Percentiles rank a stretch among this genome's conserved stretches.
phyloP scores from a whole-genome alignment of 2,797 vertebrate genomes.

The Selene dorsalis region DNA sequence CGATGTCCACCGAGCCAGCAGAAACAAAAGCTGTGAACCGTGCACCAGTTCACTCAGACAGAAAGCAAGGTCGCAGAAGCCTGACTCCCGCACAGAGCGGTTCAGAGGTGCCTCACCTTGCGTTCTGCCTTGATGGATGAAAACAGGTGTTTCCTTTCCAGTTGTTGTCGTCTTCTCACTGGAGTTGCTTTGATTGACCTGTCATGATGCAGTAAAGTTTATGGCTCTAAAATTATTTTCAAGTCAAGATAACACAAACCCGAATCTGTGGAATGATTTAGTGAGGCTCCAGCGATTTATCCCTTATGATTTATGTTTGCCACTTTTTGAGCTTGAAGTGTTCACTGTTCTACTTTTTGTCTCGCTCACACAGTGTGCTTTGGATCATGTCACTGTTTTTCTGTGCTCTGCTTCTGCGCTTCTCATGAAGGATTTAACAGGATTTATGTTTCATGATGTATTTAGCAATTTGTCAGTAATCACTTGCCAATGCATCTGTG shows the following conservation, averaged over 20 bases:
- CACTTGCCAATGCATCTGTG: constrained; percentile 27
- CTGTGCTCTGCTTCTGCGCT: background rate
- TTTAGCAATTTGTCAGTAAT: constrained; percentile 36
- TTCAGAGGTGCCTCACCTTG: constrained; percentile 28
- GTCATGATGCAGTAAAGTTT: background rate
- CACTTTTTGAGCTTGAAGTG: constrained; percentile 33
- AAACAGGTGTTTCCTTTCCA: constrained; percentile 7
- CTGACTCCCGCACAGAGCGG: constrained; percentile 29
- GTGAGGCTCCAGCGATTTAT: background rate
- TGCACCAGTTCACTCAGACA: constrained; percentile 54
- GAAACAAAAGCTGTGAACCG: constrained; percentile 66
- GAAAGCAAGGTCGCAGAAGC: constrained; percentile 58
- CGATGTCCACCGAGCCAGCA: constrained; percentile 41
- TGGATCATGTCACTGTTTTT: constrained; percentile 15
- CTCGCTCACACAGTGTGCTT: constrained; percentile 26
- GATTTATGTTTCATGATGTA: constrained; percentile 57
- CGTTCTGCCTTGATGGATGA: constrained; percentile 16
- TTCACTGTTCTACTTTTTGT: constrained; percentile 35
- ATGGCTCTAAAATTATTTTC: background rate
- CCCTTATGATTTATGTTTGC: constrained; percentile 16
- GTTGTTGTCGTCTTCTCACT: background rate
- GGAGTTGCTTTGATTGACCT: constrained; percentile 11
- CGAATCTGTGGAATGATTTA: background rate
- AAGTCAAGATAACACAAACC: background rate
- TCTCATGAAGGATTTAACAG: constrained; percentile 52